Base-by-base conservation (phyloP, 2,888 invertebrate species). In the Epinotia ramella region DNA sequence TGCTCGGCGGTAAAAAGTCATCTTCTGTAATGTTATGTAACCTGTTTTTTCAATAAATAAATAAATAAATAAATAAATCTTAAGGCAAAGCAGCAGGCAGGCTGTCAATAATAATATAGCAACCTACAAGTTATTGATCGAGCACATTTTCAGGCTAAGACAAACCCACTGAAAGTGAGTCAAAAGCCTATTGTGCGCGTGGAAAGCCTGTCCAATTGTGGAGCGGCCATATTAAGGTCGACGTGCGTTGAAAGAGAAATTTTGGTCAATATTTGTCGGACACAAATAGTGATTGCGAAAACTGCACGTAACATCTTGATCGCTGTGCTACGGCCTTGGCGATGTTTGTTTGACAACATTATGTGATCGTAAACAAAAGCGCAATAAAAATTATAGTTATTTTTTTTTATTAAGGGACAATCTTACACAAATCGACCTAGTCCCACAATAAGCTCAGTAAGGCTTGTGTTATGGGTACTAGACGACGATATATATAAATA, bases 181-280 rank as follows among this genome's bases (percentile, higher is more conserved):
- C 62, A 44, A 67, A 67, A 53, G 74, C 66, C 59, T 57, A 76
- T 76, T 76, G 72, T 76, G 9, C 46, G 11, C 28, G 18, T 72
- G 80, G 88, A 89, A 89, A 89, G 89, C 89, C 84, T 88, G 80
- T 80, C 89, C 78, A 89, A 89, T 89, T 74, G 69, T 67, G 64
- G 66, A 76, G 77, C 73, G 80, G 79, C 46, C 66, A 63, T 68
- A 72, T 71, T 70, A 66, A 76, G 76, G 71, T 66, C 60, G 65
- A 28, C 82, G 83, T 80, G 80, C 79, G 82, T 81, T 73, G 86
- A 88, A 90, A 91, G 93, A 91, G 92, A 93, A 91, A 92, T 89
- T 91, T 86, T 84, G 76, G 88, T 85, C 85, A 91, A 91, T 91
- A 90, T 92, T 86, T 91, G 84, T 84, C 81, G 81, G 83, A 86